Evolutionary conservation across 2,113 vertebrate genomes (phyloP), one percentile per base, ranked within the genome.

Genomic region (Mesitornis unicolor): DNA sequence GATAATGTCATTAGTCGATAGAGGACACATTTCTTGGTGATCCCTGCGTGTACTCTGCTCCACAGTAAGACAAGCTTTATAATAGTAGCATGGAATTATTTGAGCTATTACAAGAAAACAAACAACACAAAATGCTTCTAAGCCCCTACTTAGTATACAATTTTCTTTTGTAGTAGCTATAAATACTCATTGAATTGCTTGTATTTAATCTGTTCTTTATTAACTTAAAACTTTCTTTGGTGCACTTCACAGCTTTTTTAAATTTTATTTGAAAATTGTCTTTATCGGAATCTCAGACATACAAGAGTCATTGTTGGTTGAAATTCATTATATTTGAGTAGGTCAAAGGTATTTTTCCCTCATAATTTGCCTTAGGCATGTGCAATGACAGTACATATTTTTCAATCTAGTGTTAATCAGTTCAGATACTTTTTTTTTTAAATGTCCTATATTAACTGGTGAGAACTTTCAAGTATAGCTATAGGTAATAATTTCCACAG

Each of bases 91-190:
- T 57, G n/a, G 13, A 61, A 50, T 84, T 77, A 48, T 36, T 43
- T n/a, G 31, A 51, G 54, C 22, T 76, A 2, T 29, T 54, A 16
- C 11, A 67, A 70, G 70, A 64, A 60, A 10, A 1, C 5, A 11
- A 79, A 56, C 17, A 42, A 33, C n/a, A 71, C 24, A n/a, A 82
- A 61, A 70, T 69, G 11, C 18, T 16, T 9, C 24, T 31, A 17
- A 57, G 16, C 3, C 19, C 13, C 16, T 2, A 7, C 10, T 47
- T 74, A 50, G 10, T 20, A 7, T 0, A 2, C 21, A 10, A 7
- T 56, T 87, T 74, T 93, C 16, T 64, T 63, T 40, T 24, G 14
- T 21, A 12, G 36, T 21, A 61, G 28, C 28, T 77, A 2, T 35
- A 2, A 11, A 22, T 47, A 4, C 6, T 51, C 19, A 2, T 11